phyloP scores from a whole-genome alignment of 2,113 vertebrate genomes.

The Rafetus swinhoei region DNA sequence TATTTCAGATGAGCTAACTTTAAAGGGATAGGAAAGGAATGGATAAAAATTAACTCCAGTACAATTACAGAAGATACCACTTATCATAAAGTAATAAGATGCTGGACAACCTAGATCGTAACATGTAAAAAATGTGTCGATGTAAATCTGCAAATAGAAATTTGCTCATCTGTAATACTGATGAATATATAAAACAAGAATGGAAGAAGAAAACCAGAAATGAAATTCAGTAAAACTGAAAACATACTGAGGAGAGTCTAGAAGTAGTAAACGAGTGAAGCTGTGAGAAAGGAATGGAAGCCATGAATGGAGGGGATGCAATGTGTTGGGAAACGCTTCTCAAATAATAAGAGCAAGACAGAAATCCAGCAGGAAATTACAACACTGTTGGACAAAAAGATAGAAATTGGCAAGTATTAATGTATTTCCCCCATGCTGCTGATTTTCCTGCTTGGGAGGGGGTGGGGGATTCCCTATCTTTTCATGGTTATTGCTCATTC shows the following conservation, averaged over 20 bases:
- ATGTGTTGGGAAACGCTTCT: not conserved
- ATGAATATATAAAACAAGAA: not conserved
- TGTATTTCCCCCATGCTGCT: rapidly evolving
- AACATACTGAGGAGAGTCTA: not conserved
- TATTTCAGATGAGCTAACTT: slow-evolving; percentile 62
- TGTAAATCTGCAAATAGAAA: slow-evolving; percentile 38
- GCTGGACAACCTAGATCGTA: slow-evolving; percentile 44
- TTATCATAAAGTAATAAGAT: slow-evolving; percentile 30
- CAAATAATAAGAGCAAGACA: slow-evolving; percentile 37
- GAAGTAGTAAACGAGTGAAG: not conserved
- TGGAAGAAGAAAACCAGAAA: slow-evolving; percentile 13
- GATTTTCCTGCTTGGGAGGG: slow-evolving; percentile 25
- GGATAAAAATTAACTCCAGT: slow-evolving; percentile 51
- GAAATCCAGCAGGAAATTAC: slow-evolving; percentile 33
- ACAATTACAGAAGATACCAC: slow-evolving; percentile 42
- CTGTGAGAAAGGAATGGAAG: not conserved
- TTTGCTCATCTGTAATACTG: not conserved
- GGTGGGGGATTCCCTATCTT: slow-evolving; percentile 37
- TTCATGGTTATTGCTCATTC: not conserved
- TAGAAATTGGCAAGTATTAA: not conserved
- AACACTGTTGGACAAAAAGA: slow-evolving; percentile 25
- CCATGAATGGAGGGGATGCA: not conserved
- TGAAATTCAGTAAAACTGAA: slow-evolving; percentile 14
- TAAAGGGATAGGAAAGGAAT: slow-evolving; percentile 49
- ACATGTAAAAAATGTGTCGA: slow-evolving; percentile 30